Percentiles rank a stretch among this genome's conserved stretches.
Conservation (phyloP, 1,140 invertebrate genomes). For the Dendroctonus ponderosae region DNA sequence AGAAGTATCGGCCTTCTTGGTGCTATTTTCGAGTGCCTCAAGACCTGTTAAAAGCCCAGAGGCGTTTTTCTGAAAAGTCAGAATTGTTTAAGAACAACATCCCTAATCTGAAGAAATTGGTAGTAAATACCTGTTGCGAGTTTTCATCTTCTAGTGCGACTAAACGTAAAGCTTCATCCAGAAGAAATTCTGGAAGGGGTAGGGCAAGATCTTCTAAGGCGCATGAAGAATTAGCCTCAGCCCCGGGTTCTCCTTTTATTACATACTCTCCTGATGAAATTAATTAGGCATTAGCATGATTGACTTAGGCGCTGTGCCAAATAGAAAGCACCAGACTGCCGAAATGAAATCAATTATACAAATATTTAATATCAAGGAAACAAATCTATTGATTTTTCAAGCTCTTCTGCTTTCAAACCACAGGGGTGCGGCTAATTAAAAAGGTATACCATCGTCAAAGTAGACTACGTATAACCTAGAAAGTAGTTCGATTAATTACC, state of each 20-base stretch:
- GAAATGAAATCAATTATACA: too few relatives aligned
- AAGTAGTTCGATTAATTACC: conserved; percentile 20
- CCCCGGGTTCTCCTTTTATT: conserved; percentile 53
- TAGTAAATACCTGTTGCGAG: conserved; percentile 51
- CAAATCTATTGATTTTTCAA: too few relatives aligned
- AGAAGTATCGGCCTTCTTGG: conserved; percentile 15
- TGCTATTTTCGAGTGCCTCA: conserved; percentile 20
- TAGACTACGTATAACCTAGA: conserved; percentile 14
- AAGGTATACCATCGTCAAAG: conserved; percentile 7
- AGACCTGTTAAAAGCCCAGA: conserved; percentile 40
- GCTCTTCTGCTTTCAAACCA: background rate
- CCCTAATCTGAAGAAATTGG: background rate
- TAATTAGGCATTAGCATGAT: too few relatives aligned
- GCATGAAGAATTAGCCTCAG: conserved; percentile 41
- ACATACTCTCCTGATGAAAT: conserved; percentile 60
- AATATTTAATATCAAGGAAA: too few relatives aligned
- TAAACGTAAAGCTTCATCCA: conserved; percentile 71
- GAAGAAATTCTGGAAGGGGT: conserved; percentile 61
- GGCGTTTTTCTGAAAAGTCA: conserved; percentile 37
- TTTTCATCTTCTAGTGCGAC: conserved; percentile 66
- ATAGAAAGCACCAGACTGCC: too few relatives aligned
- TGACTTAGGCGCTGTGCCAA: too few relatives aligned
- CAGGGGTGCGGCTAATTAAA: conserved; percentile 18
- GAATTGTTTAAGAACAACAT: background rate
- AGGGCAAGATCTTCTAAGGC: conserved; percentile 52